Conservation (phyloP, 2,888 invertebrate genomes). For the Tricholauxania praeusta region DNA sequence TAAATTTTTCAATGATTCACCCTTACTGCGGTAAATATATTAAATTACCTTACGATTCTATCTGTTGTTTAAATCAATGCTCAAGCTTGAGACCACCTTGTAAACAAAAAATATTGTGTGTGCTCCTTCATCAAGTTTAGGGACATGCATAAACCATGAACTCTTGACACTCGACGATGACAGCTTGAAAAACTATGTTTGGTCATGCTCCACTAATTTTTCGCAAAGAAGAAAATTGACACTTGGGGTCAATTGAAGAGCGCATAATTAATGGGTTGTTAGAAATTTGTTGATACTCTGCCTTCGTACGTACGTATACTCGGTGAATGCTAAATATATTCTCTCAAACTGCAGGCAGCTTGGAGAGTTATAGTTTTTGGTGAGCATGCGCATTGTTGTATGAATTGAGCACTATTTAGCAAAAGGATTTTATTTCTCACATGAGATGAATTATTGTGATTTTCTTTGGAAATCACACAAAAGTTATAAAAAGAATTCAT, state of each 20-base stretch:
- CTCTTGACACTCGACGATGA: neutral
- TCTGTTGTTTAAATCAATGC: no score
- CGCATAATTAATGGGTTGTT: neutral
- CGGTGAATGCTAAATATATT: no score
- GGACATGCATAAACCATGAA: conserved; percentile 17
- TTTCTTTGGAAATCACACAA: no score
- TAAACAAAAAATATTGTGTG: no score
- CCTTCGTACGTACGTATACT: neutral
- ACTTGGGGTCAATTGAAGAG: conserved; percentile 16
- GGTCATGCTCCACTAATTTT: conserved; percentile 10
- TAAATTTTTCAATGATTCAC: no score
- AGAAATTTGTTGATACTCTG: neutral
- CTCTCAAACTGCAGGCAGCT: neutral
- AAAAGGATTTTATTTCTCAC: neutral
- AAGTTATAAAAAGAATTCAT: neutral
- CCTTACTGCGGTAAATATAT: no score
- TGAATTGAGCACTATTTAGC: neutral
- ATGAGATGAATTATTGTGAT: no score
- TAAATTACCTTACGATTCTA: no score
- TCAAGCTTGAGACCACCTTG: no score
- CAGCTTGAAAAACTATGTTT: neutral
- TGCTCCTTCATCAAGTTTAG: no score
- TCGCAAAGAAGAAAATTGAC: neutral
- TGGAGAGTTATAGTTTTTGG: neutral
- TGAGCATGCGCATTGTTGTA: conserved; percentile 18